Evolutionary conservation across 2,888 invertebrate species (phyloP).

Genomic region (Harpagoxenus sublaevis): DNA sequence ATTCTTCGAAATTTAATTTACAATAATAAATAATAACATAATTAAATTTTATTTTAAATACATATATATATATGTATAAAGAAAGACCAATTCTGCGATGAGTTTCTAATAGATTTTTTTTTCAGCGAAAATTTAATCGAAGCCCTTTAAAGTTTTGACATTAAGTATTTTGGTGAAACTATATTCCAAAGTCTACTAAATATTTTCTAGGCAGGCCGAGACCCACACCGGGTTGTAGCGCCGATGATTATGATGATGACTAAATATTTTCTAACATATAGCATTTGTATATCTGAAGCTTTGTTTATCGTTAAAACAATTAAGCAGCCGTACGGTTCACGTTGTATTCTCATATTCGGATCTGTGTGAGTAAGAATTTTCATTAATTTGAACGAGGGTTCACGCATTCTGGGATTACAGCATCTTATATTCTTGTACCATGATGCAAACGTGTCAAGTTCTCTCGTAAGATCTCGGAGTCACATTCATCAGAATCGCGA

Average conservation of each 20-base stretch:
- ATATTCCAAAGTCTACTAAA: background rate
- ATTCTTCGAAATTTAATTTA: background rate
- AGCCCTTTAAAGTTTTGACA: background rate
- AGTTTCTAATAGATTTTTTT: background rate
- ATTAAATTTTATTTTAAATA: background rate
- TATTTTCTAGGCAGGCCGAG: background rate
- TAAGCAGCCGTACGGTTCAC: background rate
- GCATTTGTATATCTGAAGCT: background rate
- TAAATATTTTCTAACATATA: background rate
- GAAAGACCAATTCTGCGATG: background rate
- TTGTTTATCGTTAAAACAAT: background rate
- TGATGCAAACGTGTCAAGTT: constrained; percentile 29
- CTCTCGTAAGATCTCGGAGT: constrained; percentile 6
- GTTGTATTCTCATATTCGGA: background rate
- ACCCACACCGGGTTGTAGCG: too few species aligned
- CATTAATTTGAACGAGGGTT: background rate
- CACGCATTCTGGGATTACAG: background rate
- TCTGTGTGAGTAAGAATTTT: background rate
- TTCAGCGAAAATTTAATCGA: background rate
- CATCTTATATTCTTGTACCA: constrained; percentile 22
- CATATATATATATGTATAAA: background rate
- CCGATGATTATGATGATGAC: too few species aligned
- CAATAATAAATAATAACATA: background rate
- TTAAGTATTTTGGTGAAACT: background rate
- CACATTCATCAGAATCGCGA: constrained; percentile 1